These are phyloP conservation scores for Andrena chrysosceles DNA, from an alignment of 2,888 invertebrate species.

Conservation along the genomic window DNA sequence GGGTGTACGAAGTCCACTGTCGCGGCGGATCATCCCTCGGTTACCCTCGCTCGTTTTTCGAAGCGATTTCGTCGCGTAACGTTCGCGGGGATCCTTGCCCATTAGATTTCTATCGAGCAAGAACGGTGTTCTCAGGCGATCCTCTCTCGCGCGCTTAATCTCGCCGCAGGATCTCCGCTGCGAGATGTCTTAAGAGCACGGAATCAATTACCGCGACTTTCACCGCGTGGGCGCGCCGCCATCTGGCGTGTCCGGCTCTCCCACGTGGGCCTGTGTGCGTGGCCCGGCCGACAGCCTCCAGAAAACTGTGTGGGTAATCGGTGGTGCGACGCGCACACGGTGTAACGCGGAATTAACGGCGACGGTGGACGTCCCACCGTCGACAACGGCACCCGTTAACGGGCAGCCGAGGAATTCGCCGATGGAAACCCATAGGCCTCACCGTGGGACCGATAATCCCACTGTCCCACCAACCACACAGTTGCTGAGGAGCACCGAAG, in stretches of 20 bases:
- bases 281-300: background rate
- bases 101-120: slow-evolving; percentile 59
- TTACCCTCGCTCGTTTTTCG: background rate
- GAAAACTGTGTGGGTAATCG: slow-evolving; percentile 44
- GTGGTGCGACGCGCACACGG: slow-evolving; percentile 32
- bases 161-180: slow-evolving; percentile 72
- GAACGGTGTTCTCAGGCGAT: slow-evolving; percentile 60
- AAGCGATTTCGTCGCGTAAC: slow-evolving; percentile 24
- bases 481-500: background rate
- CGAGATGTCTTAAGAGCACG: slow-evolving; percentile 77
- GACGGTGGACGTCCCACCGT: slow-evolving; percentile 21
- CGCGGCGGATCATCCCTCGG: too few species aligned
- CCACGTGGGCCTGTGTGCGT: slow-evolving; percentile 66
- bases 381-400: slow-evolving; percentile 51
- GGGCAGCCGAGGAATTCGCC: slow-evolving; percentile 49
- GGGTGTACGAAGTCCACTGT: too few species aligned
- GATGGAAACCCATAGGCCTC: slow-evolving; percentile 58
- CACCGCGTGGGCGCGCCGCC: slow-evolving; percentile 82
- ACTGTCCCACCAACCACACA: slow-evolving; percentile 25
- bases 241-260: slow-evolving; percentile 77
- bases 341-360: slow-evolving; percentile 68
- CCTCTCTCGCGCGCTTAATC: slow-evolving; percentile 72
- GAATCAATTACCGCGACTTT: slow-evolving; percentile 83
- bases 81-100: slow-evolving; percentile 33
- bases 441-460: slow-evolving; percentile 53